Base-by-base conservation (phyloP, 2,113 vertebrate genomes). In the Rostratula benghalensis region DNA sequence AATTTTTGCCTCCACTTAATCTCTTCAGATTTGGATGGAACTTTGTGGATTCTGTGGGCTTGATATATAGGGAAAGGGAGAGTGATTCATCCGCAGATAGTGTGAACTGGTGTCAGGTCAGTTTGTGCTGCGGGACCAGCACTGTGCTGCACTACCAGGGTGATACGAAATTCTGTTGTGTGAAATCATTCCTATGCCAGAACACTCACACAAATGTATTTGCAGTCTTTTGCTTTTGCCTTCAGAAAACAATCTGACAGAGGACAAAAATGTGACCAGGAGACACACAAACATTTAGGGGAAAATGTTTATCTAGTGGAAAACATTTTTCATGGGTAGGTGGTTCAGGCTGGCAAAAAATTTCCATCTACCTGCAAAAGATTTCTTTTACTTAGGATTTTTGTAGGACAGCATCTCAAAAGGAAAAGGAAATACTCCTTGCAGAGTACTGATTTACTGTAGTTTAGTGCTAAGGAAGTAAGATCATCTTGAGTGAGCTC, bases 91-190 rank as follows among this genome's bases (percentile, higher is more conserved):
- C 33, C 35, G 3, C 61, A 64, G 64, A 15, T 2, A 19, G 20
- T 3, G 7, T 0, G 1, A 74, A 28, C 23, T 28, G 27, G 15
- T 1, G 1, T 30, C 22, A 22, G 2, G 2, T 31, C 1, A 1
- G 9, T 48, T 37, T 56, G 35, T 14, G 12, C 45, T 86, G 64
- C 46, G 37, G 64, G 28, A 51, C 41, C n/a, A 46, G 61, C 0
- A 2, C 41, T 17, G 21, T 24, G 31, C 37, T 70, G 6, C 33
- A 15, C 14, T 24, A 30, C 41, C 0, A 0, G 12, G 5, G 19
- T 2, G 9, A 7, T 20, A 11, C 21, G 70, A 89, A 85, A 21
- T 35, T 27, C 23, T 80, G 68, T 35, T 0, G 0, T 39, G 21
- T 60, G 39, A 76, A 73, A 39, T 43, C 16, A 5, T 71, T 93